These are phyloP conservation scores for Mallotus villosus DNA, from an alignment of 2,797 vertebrate genomes.

Conservation along the genomic window DNA sequence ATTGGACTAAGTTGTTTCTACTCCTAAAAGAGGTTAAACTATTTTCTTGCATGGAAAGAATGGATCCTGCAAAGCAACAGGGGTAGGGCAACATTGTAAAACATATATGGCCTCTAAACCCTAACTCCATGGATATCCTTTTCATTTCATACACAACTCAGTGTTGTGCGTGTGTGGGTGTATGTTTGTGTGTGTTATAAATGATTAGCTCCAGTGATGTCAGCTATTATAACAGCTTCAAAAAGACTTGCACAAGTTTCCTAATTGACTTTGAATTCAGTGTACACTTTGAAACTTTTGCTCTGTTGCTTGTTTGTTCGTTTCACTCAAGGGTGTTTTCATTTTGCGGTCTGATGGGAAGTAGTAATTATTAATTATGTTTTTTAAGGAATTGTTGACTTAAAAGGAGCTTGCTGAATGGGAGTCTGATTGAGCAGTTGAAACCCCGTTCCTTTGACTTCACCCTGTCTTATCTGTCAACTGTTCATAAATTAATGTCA, in stretches of 20 bases:
- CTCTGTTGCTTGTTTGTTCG: background rate
- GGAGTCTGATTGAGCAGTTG: background rate
- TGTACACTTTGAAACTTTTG: background rate
- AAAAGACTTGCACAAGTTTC: background rate
- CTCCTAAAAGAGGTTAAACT: background rate
- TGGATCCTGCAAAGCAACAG: background rate
- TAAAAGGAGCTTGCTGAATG: background rate
- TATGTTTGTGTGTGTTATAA: constrained; percentile 40
- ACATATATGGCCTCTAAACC: background rate
- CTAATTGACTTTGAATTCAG: background rate
- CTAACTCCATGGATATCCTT: background rate
- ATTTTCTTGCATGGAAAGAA: too few relatives aligned
- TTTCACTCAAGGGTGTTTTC: background rate
- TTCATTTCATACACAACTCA: background rate
- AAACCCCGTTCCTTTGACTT: background rate
- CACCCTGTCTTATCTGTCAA: background rate
- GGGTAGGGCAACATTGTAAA: background rate
- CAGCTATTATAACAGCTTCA: background rate
- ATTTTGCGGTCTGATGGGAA: background rate
- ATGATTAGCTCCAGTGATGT: constrained; percentile 24
- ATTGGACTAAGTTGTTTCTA: background rate
- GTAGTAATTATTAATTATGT: background rate
- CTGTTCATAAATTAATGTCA: background rate
- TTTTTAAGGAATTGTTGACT: background rate
- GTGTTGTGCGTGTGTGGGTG: constrained; percentile 7